Evolutionary conservation across 2,113 vertebrate species (phyloP).

Genomic region (Gymnarchus niloticus): DNA sequence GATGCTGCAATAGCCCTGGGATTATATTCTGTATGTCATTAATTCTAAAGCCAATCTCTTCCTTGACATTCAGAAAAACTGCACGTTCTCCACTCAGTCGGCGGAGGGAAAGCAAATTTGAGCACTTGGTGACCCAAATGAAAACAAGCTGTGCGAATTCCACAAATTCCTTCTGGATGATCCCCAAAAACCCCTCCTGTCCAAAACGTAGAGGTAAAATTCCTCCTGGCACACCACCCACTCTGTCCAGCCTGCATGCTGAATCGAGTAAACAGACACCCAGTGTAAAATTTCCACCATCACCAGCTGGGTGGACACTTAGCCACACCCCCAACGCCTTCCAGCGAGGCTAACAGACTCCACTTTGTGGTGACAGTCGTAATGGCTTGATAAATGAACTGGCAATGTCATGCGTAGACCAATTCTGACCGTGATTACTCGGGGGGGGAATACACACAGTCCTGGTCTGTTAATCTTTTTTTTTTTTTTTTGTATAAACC

Average conservation of each 20-base stretch:
- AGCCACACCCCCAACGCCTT: neutral
- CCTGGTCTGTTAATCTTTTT: neutral
- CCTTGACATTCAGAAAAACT: neutral
- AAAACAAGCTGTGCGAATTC: constrained; percentile 31
- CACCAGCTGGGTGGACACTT: neutral
- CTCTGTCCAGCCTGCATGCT: neutral
- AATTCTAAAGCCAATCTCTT: neutral
- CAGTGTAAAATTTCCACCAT: constrained; percentile 13
- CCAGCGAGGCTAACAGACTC: neutral
- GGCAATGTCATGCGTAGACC: neutral
- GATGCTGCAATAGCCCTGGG: neutral
- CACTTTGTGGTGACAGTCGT: neutral
- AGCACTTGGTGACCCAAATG: neutral
- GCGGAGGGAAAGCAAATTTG: neutral
- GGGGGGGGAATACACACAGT: neutral
- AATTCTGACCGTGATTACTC: neutral
- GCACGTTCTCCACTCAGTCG: neutral
- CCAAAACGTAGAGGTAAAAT: neutral
- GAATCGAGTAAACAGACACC: neutral
- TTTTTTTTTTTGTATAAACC: neutral
- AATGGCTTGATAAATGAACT: neutral
- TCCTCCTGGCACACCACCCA: neutral
- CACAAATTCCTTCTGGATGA: constrained; percentile 25
- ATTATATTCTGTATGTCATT: neutral
- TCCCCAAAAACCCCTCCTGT: constrained; percentile 27